Evolutionary conservation across 2,888 invertebrate genomes (phyloP), one percentile per base, ranked within the genome.

Genomic region (Euzetes globulus): DNA sequence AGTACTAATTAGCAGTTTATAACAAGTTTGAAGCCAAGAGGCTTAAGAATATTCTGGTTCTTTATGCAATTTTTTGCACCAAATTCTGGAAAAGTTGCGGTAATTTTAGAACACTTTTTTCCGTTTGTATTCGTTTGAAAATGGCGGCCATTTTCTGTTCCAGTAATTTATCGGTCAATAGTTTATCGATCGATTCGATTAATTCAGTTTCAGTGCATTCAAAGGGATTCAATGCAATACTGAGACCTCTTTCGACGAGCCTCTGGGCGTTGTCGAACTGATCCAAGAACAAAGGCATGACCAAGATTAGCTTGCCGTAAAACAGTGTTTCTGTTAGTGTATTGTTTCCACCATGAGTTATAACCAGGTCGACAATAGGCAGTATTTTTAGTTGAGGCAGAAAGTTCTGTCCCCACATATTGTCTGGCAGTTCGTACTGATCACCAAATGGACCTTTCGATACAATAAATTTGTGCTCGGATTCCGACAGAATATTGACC

Each of bases 171-270:
- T 75, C 71, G 19, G 15, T 47, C 1, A 75, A 52, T 45, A 71
- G n/a, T n/a, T 19, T 45, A 9, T 75, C 75, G 68, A 75, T 75
- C 47, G 63, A 9, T 3, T 41, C 33, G 3, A 70, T 22, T 9
- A 75, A 29, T 37, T 55, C 25, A 17, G 7, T 33, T 41, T 60
- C 63, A 60, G 58, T 60, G 29, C 72, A 73, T 6, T 70, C 47
- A 41, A 55, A 75, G 25, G 75, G 72, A 71, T 75, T 70, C 5
- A 73, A 19, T 33, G 25, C 19, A 17, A 50, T 19, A 9, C 72
- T 72, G 7, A 72, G 72, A 71, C 17, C 55, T 41, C 15, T 58
- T 55, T 37, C 33, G 19, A 71, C 71, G 17, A 71, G 71, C 4
- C 29, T 7, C 50, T 50, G 7, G 75, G 73, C 5, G 68, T 25